Conservation (phyloP, 2,888 invertebrate species). For the Leptarthrus brevirostris region DNA sequence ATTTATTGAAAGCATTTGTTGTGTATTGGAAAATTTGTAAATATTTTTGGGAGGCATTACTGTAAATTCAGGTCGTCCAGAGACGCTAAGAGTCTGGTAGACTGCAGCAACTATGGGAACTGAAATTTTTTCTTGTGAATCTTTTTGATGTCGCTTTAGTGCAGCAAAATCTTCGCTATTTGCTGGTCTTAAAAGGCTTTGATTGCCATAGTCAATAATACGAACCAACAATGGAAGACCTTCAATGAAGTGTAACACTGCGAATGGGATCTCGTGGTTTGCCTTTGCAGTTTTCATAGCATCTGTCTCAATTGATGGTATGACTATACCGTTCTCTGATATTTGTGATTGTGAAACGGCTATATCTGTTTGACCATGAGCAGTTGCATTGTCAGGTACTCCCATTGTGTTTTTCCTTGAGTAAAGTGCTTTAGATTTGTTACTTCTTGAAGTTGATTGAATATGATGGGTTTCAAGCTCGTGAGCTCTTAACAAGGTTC, state of each 20-base stretch:
- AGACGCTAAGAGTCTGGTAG: conserved; percentile 50
- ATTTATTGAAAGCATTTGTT: conserved; percentile 24
- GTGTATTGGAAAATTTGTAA: conserved; percentile 49
- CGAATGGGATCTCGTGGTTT: conserved; percentile 77
- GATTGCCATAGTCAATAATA: conserved; percentile 68
- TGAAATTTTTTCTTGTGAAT: conserved; percentile 19
- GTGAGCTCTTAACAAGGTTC: conserved; percentile 50
- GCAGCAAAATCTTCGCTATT: conserved; percentile 48
- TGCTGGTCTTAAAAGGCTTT: conserved; percentile 45
- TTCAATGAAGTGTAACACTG: conserved; percentile 74
- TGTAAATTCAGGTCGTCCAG: conserved; percentile 50
- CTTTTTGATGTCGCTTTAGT: conserved; percentile 17
- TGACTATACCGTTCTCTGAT: conserved; percentile 56
- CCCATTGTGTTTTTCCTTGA: conserved; percentile 1
- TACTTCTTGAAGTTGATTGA: conserved; percentile 22
- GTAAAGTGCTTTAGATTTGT: not conserved
- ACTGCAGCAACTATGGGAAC: conserved; percentile 52
- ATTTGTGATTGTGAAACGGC: conserved; percentile 38
- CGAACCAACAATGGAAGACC: conserved; percentile 78
- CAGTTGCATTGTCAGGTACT: not conserved
- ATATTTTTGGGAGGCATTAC: conserved; percentile 51
- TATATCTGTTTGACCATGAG: not conserved
- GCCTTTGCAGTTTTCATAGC: conserved; percentile 74
- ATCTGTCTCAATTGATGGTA: conserved; percentile 50
- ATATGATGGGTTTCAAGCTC: conserved; percentile 52